A percentile compares a stretch with the other conserved stretches of the same genome.
Evolutionary conservation across 2,113 vertebrate species (phyloP).

Genomic region (Picathartes gymnocephalus): DNA sequence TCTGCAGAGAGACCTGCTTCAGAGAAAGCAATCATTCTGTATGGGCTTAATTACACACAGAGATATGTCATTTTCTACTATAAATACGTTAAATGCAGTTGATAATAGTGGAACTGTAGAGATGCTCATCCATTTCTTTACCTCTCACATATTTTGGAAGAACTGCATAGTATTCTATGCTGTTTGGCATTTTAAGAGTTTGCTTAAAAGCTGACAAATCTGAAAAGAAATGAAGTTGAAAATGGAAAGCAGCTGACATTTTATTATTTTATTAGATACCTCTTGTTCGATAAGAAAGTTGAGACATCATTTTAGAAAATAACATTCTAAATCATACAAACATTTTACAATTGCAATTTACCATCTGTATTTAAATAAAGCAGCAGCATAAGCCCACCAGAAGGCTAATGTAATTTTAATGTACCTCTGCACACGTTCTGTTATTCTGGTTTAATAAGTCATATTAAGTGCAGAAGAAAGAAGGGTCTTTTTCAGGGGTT

Average conservation of each 20-base stretch:
- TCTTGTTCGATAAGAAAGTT: neutral
- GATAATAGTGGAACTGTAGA: neutral
- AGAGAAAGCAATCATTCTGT: constrained; percentile 1
- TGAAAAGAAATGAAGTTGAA: neutral
- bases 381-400: constrained; percentile 25
- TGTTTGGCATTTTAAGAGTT: neutral
- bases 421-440: neutral
- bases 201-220: neutral
- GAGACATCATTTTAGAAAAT: neutral
- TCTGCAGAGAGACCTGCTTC: neutral
- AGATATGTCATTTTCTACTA: neutral
- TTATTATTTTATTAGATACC: neutral
- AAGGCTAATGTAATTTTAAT: neutral
- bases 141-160: neutral
- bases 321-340: neutral
- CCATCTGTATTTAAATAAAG: constrained; percentile 18
- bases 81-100: neutral
- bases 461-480: neutral
- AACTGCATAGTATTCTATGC: neutral
- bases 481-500: neutral
- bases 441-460: neutral
- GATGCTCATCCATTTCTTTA: neutral
- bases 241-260: neutral
- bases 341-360: constrained; percentile 18
- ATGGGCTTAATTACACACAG: neutral